Evolutionary conservation across 2,797 vertebrate species (phyloP).

Genomic region (Darevskia nairensis): DNA sequence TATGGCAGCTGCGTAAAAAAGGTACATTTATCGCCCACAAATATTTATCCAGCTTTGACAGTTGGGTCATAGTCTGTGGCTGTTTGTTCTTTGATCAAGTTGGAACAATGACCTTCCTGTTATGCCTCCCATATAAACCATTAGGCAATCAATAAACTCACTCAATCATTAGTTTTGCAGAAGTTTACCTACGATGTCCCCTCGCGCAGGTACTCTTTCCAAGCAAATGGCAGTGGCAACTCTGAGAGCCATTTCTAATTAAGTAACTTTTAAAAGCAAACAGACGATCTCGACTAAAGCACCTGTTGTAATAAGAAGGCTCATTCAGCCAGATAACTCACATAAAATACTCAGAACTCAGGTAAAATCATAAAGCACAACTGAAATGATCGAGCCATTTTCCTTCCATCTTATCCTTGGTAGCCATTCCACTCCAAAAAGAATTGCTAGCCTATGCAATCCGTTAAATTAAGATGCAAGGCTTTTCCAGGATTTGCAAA

Average conservation of each 20-base stretch:
- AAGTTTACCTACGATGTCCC: neutral
- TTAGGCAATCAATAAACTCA: constrained; percentile 24
- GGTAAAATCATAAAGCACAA: neutral
- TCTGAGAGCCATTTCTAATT: neutral
- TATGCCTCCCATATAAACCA: constrained; percentile 16
- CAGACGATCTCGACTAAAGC: neutral
- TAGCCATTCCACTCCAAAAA: too few species aligned
- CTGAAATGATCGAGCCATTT: neutral
- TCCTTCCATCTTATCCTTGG: neutral
- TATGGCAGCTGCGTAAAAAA: constrained; percentile 40
- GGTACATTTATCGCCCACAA: constrained; percentile 39
- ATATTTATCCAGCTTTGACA: constrained; percentile 56
- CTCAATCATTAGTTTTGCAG: neutral
- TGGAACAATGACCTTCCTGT: constrained; percentile 34
- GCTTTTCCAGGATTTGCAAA: too few species aligned
- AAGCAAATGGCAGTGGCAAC: neutral
- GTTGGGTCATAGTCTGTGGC: neutral
- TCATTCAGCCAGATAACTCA: neutral
- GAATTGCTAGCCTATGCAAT: too few species aligned
- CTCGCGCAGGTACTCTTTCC: neutral
- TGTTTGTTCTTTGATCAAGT: constrained; percentile 46
- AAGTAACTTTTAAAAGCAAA: neutral
- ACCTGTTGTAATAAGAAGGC: neutral
- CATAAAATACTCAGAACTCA: neutral
- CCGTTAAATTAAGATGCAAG: too few species aligned